Conservation (phyloP, 2,888 invertebrate genomes). For the Cataglyphis altisquamis region DNA sequence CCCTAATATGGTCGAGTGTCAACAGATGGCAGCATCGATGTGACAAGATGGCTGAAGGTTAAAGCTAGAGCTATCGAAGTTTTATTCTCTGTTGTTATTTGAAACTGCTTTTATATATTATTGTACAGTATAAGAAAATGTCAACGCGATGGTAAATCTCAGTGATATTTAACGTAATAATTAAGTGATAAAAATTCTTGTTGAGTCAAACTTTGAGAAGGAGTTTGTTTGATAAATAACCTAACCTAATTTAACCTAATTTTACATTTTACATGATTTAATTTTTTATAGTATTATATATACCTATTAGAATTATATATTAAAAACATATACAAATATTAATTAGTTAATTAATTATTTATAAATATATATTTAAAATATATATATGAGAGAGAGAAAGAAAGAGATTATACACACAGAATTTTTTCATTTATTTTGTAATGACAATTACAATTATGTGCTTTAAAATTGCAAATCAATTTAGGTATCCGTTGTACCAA, state of each 20-base stretch:
- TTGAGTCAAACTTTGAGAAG: neutral
- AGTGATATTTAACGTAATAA: neutral
- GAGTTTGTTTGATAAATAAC: neutral
- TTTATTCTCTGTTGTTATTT: neutral
- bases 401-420: neutral
- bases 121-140: conserved; percentile 66
- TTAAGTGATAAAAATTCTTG: neutral
- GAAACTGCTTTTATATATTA: neutral
- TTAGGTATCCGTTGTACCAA: conserved; percentile 96
- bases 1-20: too few species aligned
- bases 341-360: neutral
- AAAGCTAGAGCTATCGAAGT: neutral
- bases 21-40: too few species aligned
- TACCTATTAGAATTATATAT: neutral
- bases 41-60: too few species aligned
- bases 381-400: neutral
- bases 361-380: neutral
- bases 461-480: neutral
- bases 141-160: conserved; percentile 78
- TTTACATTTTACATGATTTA: neutral
- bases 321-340: neutral
- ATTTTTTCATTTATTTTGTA: neutral
- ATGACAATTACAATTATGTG: neutral
- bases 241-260: neutral
- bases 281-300: neutral